A percentile compares a stretch with the other conserved stretches of the same genome.
These are phyloP conservation scores for Synanthedon formicaeformis DNA, from an alignment of 2,888 invertebrate species.

Conservation along the genomic window DNA sequence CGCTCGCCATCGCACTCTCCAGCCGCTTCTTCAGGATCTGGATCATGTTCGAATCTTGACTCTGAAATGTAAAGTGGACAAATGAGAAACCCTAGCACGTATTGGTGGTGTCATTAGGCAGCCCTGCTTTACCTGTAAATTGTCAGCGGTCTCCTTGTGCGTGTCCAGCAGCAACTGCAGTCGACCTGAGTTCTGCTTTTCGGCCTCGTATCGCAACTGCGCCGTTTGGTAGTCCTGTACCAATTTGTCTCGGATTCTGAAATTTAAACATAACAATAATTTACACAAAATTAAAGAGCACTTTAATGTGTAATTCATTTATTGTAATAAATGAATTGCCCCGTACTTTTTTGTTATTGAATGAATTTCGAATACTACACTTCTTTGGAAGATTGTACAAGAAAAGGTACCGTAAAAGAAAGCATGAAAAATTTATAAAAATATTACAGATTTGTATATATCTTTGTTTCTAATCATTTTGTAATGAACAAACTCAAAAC, in stretches of 20 bases:
- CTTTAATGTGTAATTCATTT: too few species aligned
- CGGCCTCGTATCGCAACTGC: constrained; percentile 55
- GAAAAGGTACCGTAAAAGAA: too few species aligned
- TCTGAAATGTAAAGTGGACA: constrained; percentile 32
- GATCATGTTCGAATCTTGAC: constrained; percentile 76
- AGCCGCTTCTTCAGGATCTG: constrained; percentile 74
- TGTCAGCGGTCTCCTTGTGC: constrained; percentile 69
- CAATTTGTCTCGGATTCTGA: constrained; percentile 59
- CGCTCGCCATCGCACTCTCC: constrained; percentile 74
- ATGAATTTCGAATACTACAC: too few species aligned
- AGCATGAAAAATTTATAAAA: too few species aligned
- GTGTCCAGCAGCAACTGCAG: constrained; percentile 69
- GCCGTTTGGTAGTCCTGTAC: constrained; percentile 53
- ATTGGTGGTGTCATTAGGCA: neutral
- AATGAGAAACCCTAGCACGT: neutral
- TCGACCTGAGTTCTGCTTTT: constrained; percentile 65
- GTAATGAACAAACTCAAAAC: too few species aligned
- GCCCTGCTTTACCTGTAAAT: constrained; percentile 33
- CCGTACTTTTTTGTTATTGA: too few species aligned
- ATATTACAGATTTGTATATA: neutral
- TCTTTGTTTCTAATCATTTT: too few species aligned
- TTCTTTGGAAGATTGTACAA: neutral
- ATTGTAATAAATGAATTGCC: too few species aligned
- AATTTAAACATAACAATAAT: neutral
- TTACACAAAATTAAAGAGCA: too few species aligned